Evolutionary conservation across 2,113 vertebrate species (phyloP).

Genomic region (Oryzias javanicus): DNA sequence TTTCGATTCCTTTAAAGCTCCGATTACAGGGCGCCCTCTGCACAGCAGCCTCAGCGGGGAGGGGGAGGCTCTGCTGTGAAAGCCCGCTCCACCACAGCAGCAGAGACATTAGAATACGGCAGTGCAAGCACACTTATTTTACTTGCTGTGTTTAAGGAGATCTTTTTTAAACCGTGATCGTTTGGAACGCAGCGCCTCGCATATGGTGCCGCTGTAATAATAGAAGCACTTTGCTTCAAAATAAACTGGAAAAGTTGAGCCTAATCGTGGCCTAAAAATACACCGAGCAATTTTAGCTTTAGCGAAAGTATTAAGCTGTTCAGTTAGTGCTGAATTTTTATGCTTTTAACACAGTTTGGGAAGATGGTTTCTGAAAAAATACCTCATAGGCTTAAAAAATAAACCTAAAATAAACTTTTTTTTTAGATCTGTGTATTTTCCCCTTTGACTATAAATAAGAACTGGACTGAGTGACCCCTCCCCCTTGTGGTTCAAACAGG

Average conservation of each 20-base stretch:
- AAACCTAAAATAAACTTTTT: too few species aligned
- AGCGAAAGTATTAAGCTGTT: not conserved
- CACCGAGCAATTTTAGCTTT: not conserved
- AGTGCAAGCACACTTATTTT: conserved; percentile 4
- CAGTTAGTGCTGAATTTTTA: not conserved
- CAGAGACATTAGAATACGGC: conserved; percentile 19
- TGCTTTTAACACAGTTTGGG: not conserved
- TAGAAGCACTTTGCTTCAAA: conserved; percentile 6
- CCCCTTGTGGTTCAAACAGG: too few species aligned
- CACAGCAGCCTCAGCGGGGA: conserved; percentile 2
- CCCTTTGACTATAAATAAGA: too few species aligned
- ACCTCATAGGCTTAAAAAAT: too few species aligned
- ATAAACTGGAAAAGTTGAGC: conserved; percentile 1
- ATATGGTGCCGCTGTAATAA: conserved; percentile 30
- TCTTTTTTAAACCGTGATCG: too few species aligned
- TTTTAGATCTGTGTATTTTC: too few species aligned
- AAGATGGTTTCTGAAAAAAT: not conserved
- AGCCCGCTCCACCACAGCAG: not conserved
- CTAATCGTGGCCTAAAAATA: not conserved
- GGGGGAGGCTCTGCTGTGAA: not conserved
- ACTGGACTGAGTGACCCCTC: too few species aligned
- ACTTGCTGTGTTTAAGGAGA: too few species aligned
- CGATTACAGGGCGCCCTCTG: conserved; percentile 5
- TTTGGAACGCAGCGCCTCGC: not conserved
- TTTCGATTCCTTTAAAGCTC: conserved; percentile 2